These are phyloP conservation scores for Enteromius argenteus DNA, from an alignment of 2,797 vertebrate species.

Conservation along the genomic window DNA sequence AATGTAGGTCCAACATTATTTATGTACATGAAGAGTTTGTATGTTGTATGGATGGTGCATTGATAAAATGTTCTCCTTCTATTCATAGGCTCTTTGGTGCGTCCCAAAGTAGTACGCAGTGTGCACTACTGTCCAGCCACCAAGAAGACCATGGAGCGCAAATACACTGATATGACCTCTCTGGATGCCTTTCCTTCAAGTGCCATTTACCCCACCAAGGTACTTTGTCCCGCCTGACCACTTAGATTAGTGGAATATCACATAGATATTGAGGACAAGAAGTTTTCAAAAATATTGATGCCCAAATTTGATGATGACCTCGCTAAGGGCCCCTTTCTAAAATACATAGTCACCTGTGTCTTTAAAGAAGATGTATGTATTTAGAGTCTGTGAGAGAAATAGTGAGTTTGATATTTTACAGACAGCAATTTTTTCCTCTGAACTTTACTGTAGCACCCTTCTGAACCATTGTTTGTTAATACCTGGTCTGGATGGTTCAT, in stretches of 20 bases:
- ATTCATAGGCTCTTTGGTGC: conserved; percentile 90
- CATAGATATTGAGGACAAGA: background rate
- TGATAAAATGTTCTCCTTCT: background rate
- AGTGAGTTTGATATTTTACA: background rate
- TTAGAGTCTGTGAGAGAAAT: background rate
- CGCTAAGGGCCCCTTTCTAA: background rate
- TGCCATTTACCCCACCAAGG: conserved; percentile 95
- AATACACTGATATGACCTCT: conserved; percentile 94
- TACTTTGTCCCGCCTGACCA: conserved; percentile 61
- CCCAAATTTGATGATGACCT: background rate
- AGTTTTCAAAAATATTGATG: background rate
- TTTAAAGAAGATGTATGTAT: background rate
- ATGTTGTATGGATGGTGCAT: background rate
- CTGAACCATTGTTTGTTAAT: background rate
- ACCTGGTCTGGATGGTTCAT: background rate
- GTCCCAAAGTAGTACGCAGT: conserved; percentile 94
- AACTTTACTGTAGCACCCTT: background rate
- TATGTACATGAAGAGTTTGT: background rate
- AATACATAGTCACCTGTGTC: background rate
- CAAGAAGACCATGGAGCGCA: conserved; percentile 95
- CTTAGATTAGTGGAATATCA: background rate
- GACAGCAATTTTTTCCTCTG: background rate
- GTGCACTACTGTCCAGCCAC: conserved; percentile 97
- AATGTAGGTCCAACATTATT: conserved; percentile 81
- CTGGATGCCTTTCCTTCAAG: conserved; percentile 93